Percentiles rank a stretch among this genome's conserved stretches.
These are phyloP conservation scores for Chiloscyllium punctatum DNA, from an alignment of 2,797 vertebrate species.

Conservation along the genomic window DNA sequence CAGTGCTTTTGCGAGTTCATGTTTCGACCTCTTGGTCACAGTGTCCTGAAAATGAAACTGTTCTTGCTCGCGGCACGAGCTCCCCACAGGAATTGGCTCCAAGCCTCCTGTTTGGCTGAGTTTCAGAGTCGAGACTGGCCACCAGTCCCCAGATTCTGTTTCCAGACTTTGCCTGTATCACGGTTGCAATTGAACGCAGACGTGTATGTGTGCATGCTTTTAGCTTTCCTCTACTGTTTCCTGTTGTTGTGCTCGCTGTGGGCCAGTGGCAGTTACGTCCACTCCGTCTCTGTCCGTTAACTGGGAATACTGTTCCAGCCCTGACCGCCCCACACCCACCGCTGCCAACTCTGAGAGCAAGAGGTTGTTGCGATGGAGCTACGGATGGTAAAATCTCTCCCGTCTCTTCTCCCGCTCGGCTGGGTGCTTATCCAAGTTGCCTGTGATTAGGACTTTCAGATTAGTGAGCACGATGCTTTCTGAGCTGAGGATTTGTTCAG, in stretches of 20 bases:
- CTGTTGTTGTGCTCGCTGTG: conserved; percentile 36
- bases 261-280: conserved; percentile 41
- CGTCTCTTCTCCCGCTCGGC: neutral
- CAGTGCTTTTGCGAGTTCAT: neutral
- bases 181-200: neutral
- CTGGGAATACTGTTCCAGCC: conserved; percentile 33
- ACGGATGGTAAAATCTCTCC: neutral
- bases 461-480: neutral
- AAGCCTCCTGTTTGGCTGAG: neutral
- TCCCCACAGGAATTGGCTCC: conserved; percentile 13
- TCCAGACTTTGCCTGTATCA: neutral
- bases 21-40: neutral
- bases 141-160: too few species aligned
- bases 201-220: neutral
- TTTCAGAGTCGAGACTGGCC: neutral
- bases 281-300: conserved; percentile 39
- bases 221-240: conserved; percentile 19
- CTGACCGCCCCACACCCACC: too few species aligned
- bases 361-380: conserved; percentile 5
- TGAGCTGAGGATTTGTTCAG: neutral
- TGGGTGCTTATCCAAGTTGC: neutral
- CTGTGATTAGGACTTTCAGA: neutral
- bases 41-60: neutral
- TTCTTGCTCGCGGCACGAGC: conserved; percentile 37
- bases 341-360: neutral